phyloP scores from a whole-genome alignment of 2,888 invertebrate genomes.

The Tetragonisca angustula region DNA sequence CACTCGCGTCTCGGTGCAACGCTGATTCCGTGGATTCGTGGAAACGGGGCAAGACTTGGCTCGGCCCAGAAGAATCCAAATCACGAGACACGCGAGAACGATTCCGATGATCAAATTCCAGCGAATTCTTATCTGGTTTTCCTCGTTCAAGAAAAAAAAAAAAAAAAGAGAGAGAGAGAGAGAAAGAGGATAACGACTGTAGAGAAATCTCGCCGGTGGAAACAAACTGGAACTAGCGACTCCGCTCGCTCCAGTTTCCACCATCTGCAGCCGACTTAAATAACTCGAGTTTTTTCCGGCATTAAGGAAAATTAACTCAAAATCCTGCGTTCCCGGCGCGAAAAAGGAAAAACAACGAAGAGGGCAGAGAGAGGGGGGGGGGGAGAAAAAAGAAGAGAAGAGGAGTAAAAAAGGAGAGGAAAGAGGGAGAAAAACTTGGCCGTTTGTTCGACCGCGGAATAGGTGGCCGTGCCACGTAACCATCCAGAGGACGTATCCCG shows the following conservation, averaged over 20 bases:
- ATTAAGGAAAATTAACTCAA: slow-evolving; percentile 47
- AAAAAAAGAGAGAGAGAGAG: no score
- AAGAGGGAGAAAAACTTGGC: background rate
- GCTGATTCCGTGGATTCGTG: slow-evolving; percentile 53
- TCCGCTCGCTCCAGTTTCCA: background rate
- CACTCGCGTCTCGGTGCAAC: slow-evolving; percentile 59
- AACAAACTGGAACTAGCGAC: slow-evolving; percentile 5
- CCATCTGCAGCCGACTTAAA: slow-evolving; percentile 26
- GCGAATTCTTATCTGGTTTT: background rate
- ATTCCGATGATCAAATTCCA: background rate
- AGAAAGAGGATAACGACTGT: background rate
- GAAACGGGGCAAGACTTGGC: no score
- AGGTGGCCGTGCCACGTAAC: background rate
- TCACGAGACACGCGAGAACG: no score
- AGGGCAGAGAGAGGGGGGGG: background rate
- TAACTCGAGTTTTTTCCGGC: slow-evolving; percentile 29
- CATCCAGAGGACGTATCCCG: slow-evolving; percentile 14
- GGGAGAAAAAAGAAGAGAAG: no score
- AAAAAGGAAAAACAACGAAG: background rate
- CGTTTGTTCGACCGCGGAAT: slow-evolving; percentile 8
- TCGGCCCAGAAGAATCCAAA: no score
- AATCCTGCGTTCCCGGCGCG: slow-evolving; percentile 3
- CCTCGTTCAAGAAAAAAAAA: background rate
- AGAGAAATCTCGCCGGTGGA: background rate
- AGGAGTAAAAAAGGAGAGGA: background rate